Conservation (phyloP, 1,140 invertebrate genomes). For the Metopolophium dirhodum region DNA sequence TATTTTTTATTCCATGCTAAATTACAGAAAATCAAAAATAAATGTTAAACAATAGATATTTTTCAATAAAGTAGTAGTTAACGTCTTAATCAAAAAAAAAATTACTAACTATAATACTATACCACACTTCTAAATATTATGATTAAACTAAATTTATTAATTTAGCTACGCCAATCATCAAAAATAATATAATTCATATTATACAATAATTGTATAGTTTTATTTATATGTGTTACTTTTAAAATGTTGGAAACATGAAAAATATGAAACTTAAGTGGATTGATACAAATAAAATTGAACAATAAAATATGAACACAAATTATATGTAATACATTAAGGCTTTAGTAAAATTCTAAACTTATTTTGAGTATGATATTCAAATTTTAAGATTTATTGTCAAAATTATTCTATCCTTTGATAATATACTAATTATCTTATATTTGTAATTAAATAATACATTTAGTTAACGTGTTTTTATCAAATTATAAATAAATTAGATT, state of each 20-base stretch:
- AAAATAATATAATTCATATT: background rate
- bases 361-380: background rate
- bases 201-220: background rate
- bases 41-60: background rate
- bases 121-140: background rate
- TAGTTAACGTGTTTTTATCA: constrained; percentile 23
- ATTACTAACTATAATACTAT: background rate
- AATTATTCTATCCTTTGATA: background rate
- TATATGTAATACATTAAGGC: background rate
- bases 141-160: background rate
- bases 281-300: background rate
- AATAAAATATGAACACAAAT: background rate
- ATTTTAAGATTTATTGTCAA: background rate
- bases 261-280: background rate
- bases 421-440: background rate
- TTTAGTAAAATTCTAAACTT: background rate
- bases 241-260: background rate
- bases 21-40: background rate
- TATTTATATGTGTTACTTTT: background rate
- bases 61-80: background rate
- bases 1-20: background rate
- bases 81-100: background rate
- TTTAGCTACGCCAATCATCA: background rate
- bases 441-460: background rate
- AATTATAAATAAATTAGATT: constrained; percentile 30